These are phyloP conservation scores for Crypturellus tataupa DNA, from an alignment of 2,797 vertebrate species.

Conservation along the genomic window DNA sequence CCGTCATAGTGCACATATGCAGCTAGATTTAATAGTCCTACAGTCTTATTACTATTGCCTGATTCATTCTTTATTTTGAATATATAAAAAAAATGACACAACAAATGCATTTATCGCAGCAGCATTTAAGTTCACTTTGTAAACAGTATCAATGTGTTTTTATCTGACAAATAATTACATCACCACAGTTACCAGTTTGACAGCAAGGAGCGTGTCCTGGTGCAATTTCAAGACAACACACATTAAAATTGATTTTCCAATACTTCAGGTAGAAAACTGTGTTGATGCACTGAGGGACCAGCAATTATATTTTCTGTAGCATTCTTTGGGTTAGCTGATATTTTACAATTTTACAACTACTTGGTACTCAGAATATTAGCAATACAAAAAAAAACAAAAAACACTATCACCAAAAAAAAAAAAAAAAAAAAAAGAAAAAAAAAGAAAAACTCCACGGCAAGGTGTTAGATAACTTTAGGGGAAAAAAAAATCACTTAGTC, in stretches of 20 bases:
- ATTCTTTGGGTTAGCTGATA: neutral
- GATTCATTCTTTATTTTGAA: neutral
- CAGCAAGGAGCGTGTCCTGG: fast-evolving
- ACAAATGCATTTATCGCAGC: neutral
- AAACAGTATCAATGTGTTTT: neutral
- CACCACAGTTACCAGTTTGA: neutral
- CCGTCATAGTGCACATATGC: neutral
- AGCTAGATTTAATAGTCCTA: neutral
- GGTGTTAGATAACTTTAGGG: neutral
- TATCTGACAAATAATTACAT: neutral
- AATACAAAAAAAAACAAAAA: neutral
- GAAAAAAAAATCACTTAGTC: neutral
- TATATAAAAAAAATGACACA: neutral
- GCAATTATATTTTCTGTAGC: neutral
- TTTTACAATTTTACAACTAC: neutral
- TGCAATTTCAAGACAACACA: neutral
- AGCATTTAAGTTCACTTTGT: neutral
- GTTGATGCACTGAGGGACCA: neutral
- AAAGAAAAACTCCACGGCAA: neutral
- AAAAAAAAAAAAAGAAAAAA: too few species aligned
- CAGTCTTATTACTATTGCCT: neutral
- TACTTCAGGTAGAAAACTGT: neutral
- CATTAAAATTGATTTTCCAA: neutral
- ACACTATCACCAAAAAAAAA: too few species aligned
- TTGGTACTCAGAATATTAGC: fast-evolving